Conservation (phyloP, 2,113 vertebrate genomes). For the Rutilus rutilus region DNA sequence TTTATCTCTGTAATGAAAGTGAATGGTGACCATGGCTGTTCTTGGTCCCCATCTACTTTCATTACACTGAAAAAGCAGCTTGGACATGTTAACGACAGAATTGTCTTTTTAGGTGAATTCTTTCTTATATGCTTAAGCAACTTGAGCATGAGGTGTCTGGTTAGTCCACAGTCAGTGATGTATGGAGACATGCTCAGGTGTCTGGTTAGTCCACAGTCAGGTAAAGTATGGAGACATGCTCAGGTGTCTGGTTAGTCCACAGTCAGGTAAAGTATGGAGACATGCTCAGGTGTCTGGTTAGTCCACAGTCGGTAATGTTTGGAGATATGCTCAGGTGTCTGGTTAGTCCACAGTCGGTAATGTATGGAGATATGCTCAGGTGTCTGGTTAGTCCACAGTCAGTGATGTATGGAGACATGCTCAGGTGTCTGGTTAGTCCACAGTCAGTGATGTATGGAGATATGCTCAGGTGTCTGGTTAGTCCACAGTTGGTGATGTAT, state of each 20-base stretch:
- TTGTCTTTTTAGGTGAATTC: background rate
- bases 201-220: background rate
- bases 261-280: background rate
- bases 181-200: slow-evolving; percentile 9
- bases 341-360: background rate
- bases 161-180: background rate
- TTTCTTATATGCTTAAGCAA: background rate
- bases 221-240: background rate
- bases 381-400: background rate
- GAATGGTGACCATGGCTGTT: background rate
- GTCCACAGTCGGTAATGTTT: background rate
- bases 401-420: background rate
- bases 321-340: slow-evolving; percentile 11
- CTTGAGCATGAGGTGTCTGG: background rate
- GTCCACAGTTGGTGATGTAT: background rate
- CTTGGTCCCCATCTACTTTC: background rate
- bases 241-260: background rate
- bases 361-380: background rate
- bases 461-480: slow-evolving; percentile 12
- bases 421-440: background rate
- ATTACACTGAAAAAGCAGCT: background rate
- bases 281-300: slow-evolving; percentile 15
- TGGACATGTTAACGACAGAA: background rate
- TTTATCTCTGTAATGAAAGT: background rate
- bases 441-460: background rate